Percentiles rank a stretch among this genome's conserved stretches.
These are phyloP conservation scores for Canis aureus DNA, from an alignment of 2,113 vertebrate species.

Conservation along the genomic window DNA sequence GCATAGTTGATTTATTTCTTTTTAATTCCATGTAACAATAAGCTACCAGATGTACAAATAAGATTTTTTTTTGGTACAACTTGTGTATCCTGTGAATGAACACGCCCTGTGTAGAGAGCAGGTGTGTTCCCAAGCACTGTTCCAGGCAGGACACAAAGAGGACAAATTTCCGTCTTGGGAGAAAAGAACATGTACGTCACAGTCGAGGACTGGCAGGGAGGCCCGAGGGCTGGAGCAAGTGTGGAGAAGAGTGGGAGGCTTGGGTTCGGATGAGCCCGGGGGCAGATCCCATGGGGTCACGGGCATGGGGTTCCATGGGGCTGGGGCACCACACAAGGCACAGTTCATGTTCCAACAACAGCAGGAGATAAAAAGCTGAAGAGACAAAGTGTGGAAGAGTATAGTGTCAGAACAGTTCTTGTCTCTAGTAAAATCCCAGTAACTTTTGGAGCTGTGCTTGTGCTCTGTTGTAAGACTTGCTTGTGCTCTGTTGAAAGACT, in stretches of 20 bases:
- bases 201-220: not conserved
- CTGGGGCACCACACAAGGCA: rapidly evolving
- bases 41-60: not conserved
- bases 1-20: not conserved
- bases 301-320: rapidly evolving
- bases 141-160: not conserved
- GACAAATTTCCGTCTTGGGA: not conserved
- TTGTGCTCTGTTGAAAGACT: not conserved
- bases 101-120: not conserved
- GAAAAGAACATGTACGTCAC: not conserved
- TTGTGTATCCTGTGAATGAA: not conserved
- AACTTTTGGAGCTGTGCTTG: not conserved
- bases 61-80: not conserved
- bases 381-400: not conserved
- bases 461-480: not conserved
- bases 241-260: not conserved
- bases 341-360: not conserved
- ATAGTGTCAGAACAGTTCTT: not conserved
- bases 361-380: not conserved
- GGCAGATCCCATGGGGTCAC: rapidly evolving
- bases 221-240: not conserved
- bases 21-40: rapidly evolving
- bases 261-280: rapidly evolving
- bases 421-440: not conserved
- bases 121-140: not conserved